Base-by-base conservation (phyloP, 2,113 vertebrate genomes). In the Telmatochromis brachygnathus region DNA sequence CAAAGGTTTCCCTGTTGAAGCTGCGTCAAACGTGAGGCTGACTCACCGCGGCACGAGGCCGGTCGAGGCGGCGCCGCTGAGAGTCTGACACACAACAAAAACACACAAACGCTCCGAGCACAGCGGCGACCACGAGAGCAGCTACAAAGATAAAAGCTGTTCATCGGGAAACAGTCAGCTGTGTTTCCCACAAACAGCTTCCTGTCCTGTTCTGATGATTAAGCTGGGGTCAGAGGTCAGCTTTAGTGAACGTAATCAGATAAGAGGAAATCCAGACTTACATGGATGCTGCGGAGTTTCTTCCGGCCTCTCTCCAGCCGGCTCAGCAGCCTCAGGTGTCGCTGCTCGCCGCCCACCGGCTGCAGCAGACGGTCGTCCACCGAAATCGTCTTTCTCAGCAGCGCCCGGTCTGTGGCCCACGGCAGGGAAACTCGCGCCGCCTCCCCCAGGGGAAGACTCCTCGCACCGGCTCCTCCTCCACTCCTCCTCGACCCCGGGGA, bases 301-400 rank as follows among this genome's bases (percentile, higher is more conserved):
- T 92, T 94, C 92, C 93, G 95, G 37, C 94, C 94, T 90, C 93
- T 96, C 65, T 94, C 94, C 91, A 96, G 93, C 9, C 94, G 93
- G 85, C 92, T 96, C 88, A 94, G 94, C 6, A 94, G 84, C 82
- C 95, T 95, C 87, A 86, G 88, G 55, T 88, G 83, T 1, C 88
- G 92, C 58, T 95, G 92, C 70, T 96, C 94, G 83, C 94, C 90
- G 62, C 87, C 93, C 54, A 87, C 91, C 68, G 92, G 94, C 91
- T 95, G 96, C 93, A 97, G 94, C 73, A 97, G 93, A 7, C 92
- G 6, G 21, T 97, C 97, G 53, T 97, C 96, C 58, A 95, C 94
- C 62, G 96, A 96, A 84, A 96, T 92, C 79, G 92, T 96, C 91
- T 97, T 97, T 94, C 96, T 97, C 94, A 95, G 89, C 89, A 94